Conservation (phyloP, 1,140 invertebrate genomes). For the Apocrypta bakeri region DNA sequence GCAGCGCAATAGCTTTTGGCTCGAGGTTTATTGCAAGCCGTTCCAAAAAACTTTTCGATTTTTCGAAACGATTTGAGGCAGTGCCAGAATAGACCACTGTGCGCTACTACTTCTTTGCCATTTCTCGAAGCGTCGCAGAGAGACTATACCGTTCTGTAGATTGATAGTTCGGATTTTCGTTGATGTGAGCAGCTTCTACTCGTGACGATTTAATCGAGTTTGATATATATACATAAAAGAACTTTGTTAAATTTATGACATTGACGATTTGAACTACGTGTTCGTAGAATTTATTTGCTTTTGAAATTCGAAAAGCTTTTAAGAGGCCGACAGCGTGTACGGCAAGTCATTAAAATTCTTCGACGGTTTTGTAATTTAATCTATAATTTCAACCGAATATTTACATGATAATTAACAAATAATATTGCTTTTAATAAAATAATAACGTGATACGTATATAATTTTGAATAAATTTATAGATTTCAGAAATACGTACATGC, state of each 20-base stretch:
- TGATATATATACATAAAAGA: not conserved
- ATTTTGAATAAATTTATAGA: not conserved
- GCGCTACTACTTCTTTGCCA: not conserved
- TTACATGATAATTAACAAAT: not conserved
- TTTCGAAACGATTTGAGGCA: constrained; percentile 26
- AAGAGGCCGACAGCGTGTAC: too few relatives aligned
- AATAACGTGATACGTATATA: not conserved
- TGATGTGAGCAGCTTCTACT: not conserved
- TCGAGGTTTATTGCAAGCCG: constrained; percentile 24
- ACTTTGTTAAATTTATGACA: too few relatives aligned
- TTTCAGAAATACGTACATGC: not conserved
- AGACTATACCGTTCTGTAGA: not conserved
- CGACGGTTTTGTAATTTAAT: too few relatives aligned
- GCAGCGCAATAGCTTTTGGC: constrained; percentile 21
- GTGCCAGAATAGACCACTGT: constrained; percentile 16
- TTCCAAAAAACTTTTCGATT: constrained; percentile 39
- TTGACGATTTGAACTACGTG: too few relatives aligned
- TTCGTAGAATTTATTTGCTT: not conserved
- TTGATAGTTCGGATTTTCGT: not conserved
- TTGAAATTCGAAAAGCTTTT: not conserved
- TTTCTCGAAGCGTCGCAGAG: not conserved
- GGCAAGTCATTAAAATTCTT: too few relatives aligned
- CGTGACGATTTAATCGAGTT: not conserved
- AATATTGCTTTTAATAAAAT: not conserved
- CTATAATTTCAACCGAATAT: not conserved